Base-by-base conservation (phyloP, 2,888 invertebrate species). In the Corbicula japonica region DNA sequence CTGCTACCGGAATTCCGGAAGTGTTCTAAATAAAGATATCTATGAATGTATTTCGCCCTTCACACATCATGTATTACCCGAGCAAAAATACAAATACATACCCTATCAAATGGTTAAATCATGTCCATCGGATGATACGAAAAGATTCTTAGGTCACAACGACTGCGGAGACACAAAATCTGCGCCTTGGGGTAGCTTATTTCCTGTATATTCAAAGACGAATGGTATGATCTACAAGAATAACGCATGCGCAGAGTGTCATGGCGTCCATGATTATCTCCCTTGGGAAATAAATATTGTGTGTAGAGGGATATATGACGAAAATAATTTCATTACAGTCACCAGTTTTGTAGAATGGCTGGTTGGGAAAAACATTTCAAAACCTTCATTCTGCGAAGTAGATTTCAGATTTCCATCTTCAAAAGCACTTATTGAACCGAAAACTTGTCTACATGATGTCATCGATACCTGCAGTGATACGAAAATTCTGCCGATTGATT, bases 111-210 rank as follows among this genome's bases (percentile, higher is more conserved):
- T 54, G 54, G 32, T 32, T 18, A 54, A 28, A 15, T 4, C 6
- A 12, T 54, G 54, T 54, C 54, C 54, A 12, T 28, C 28, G 1
- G 54, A n/a, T n/a, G n/a, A n/a, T n/a, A n/a, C n/a, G n/a, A n/a
- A 54, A 54, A 54, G 30, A 12, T 50, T 23, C 23, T 32, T 54
- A 18, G 30, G 2, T 12, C 8, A 3, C n/a, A n/a, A 54, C 12
- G 30, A 54, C 32, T 62, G 62, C 48, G 62, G 48, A 46, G 34
- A 48, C 23, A 21, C 30, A 1, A 26, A 3, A 10, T 32, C 48
- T 30, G 62, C 62, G 1, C 32, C 62, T 18, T 62, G 62, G 62
- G 62, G 62, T 32, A 62, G 62, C n/a, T 21, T 62, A 8, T 62
- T 15, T 30, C 62, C 62, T 0, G n/a, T 62, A 8, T 48, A 62